Evolutionary conservation across 1,140 invertebrate species (phyloP).

Genomic region (Drosophila asahinai): DNA sequence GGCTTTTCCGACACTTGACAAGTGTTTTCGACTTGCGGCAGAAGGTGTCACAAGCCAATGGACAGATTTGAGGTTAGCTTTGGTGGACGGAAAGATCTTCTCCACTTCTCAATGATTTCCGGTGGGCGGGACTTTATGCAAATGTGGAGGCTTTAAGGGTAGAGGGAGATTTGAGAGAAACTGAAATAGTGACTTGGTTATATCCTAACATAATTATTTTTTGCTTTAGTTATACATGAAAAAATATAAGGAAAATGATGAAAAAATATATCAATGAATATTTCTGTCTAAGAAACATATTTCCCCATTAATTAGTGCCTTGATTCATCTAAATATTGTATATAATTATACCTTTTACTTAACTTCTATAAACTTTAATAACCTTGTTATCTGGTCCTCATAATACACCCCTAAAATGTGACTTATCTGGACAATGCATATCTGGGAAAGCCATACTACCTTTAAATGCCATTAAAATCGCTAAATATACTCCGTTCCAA

Average conservation of each 20-base stretch:
- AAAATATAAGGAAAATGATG: neutral
- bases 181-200: neutral
- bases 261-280: too few relatives aligned
- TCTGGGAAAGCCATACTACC: neutral
- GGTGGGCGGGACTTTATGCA: conserved; percentile 40
- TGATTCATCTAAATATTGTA: rapidly evolving
- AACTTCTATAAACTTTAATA: too few relatives aligned
- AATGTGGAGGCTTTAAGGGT: conserved; percentile 17
- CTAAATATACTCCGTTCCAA: neutral
- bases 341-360: too few relatives aligned
- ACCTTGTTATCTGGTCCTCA: too few relatives aligned
- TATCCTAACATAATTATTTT: neutral
- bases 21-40: conserved; percentile 71
- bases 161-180: neutral
- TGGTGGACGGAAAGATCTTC: neutral
- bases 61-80: conserved; percentile 38
- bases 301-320: neutral
- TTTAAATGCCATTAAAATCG: neutral
- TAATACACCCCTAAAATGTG: neutral
- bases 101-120: conserved; percentile 2
- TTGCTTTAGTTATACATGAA: neutral
- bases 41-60: conserved; percentile 66
- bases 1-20: conserved; percentile 76
- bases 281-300: too few relatives aligned
- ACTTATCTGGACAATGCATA: neutral